phyloP scores from a whole-genome alignment of 2,113 vertebrate genomes.

The Protomyctophum bolini region DNA sequence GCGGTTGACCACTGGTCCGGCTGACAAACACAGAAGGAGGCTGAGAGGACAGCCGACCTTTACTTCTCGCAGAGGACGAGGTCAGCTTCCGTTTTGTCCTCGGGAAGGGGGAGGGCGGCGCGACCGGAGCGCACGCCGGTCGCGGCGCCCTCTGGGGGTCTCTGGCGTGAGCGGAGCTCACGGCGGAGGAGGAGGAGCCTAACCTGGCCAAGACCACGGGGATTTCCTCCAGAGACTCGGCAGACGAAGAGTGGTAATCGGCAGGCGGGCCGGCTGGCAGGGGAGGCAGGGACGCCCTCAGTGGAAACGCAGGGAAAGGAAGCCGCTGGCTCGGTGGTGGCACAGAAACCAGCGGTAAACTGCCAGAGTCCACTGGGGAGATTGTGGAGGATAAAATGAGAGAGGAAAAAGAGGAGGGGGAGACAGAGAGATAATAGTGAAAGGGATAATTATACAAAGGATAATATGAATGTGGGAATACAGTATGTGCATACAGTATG shows the following conservation, averaged over 20 bases:
- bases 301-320: slow-evolving; percentile 76
- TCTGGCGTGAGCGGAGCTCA: slow-evolving; percentile 18
- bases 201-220: slow-evolving; percentile 85
- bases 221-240: slow-evolving; percentile 90
- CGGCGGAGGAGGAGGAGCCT: slow-evolving; percentile 74
- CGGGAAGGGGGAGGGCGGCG: slow-evolving; percentile 61
- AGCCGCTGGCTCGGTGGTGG: slow-evolving; percentile 75
- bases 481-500: background rate
- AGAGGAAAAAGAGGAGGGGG: background rate
- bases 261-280: slow-evolving; percentile 73
- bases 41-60: slow-evolving; percentile 66
- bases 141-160: background rate
- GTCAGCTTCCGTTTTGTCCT: slow-evolving; percentile 73
- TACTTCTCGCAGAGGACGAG: slow-evolving; percentile 27
- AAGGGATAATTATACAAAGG: background rate
- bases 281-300: slow-evolving; percentile 63
- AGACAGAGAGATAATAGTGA: background rate
- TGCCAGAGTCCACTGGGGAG: slow-evolving; percentile 35
- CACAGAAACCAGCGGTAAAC: slow-evolving; percentile 54
- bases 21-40: slow-evolving; percentile 83
- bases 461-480: slow-evolving; percentile 15
- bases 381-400: slow-evolving; percentile 11
- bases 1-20: slow-evolving; percentile 76
- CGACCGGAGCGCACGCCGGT: background rate
- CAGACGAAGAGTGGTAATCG: slow-evolving; percentile 87